Evolutionary conservation across 1,140 invertebrate genomes (phyloP).

Genomic region (Anastatus disparis): DNA sequence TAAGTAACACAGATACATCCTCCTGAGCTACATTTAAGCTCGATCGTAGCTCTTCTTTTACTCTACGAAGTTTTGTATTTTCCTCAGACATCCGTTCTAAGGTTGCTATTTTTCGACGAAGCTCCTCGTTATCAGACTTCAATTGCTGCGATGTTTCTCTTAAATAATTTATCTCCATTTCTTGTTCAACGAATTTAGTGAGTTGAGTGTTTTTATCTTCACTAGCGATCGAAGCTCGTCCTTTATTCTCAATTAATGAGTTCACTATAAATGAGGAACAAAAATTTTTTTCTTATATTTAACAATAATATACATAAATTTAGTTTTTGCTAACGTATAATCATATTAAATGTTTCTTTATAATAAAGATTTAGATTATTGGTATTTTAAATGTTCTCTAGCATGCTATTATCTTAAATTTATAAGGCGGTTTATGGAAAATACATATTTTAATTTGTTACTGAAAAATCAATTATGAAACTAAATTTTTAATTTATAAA

Average conservation of each 20-base stretch:
- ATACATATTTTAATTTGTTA: too few species aligned
- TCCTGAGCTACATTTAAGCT: conserved; percentile 76
- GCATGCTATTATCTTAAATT: conserved; percentile 2
- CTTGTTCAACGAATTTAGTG: conserved; percentile 54
- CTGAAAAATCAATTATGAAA: too few species aligned
- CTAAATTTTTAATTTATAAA: too few species aligned
- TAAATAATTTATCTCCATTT: conserved; percentile 65
- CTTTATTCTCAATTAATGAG: background rate
- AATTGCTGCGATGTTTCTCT: conserved; percentile 68
- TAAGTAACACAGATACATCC: conserved; percentile 74
- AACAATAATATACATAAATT: too few species aligned
- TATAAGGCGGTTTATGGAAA: too few species aligned
- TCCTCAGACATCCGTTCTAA: conserved; percentile 74
- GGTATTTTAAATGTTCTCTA: too few species aligned
- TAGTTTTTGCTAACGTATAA: too few species aligned
- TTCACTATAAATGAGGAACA: conserved; percentile 16
- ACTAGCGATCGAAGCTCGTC: background rate
- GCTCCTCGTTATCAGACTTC: conserved; percentile 73
- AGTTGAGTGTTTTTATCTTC: conserved; percentile 35
- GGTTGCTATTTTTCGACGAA: conserved; percentile 70
- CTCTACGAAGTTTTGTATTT: conserved; percentile 69
- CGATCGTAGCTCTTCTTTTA: conserved; percentile 73
- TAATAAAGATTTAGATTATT: too few species aligned
- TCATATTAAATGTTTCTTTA: too few species aligned
- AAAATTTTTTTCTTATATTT: too few species aligned